A percentile compares a stretch with the other conserved stretches of the same genome.
phyloP scores from a whole-genome alignment of 2,797 vertebrate genomes.

The Sphaeramia orbicularis region DNA sequence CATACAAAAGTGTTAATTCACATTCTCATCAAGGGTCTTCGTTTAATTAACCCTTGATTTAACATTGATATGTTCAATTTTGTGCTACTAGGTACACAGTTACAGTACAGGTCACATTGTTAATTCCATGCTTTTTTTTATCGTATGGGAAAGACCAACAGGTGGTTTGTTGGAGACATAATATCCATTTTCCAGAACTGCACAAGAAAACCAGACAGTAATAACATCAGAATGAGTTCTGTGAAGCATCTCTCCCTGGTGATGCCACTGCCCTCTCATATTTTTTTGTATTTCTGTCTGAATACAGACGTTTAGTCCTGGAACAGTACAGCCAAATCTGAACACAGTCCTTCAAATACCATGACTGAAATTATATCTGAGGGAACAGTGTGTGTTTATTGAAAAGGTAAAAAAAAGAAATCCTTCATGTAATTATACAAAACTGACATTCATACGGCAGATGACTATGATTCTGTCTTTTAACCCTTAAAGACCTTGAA shows the following conservation, averaged over 20 bases:
- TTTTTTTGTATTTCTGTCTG: neutral
- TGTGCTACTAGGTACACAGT: constrained; percentile 17
- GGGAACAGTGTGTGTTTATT: neutral
- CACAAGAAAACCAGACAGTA: constrained; percentile 13
- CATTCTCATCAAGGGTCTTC: constrained; percentile 10
- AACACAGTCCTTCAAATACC: constrained; percentile 1
- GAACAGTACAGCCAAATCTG: neutral
- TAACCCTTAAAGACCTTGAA: too few relatives aligned
- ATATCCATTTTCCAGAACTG: neutral
- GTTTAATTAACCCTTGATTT: neutral
- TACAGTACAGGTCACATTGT: constrained; percentile 11
- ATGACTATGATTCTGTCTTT: constrained; percentile 8
- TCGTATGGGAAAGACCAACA: too few relatives aligned
- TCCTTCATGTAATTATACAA: neutral
- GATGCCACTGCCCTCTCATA: constrained; percentile 15
- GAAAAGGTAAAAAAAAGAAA: neutral
- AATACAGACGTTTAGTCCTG: neutral
- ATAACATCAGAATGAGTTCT: constrained; percentile 13
- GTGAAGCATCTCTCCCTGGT: neutral
- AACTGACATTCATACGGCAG: neutral
- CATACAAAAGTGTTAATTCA: constrained; percentile 20
- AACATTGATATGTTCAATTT: constrained; percentile 16
- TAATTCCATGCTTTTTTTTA: neutral
- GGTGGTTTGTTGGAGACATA: constrained; percentile 3
- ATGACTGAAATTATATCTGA: constrained; percentile 8